phyloP scores from a whole-genome alignment of 2,797 vertebrate species.

The Cichlasoma orientale region DNA sequence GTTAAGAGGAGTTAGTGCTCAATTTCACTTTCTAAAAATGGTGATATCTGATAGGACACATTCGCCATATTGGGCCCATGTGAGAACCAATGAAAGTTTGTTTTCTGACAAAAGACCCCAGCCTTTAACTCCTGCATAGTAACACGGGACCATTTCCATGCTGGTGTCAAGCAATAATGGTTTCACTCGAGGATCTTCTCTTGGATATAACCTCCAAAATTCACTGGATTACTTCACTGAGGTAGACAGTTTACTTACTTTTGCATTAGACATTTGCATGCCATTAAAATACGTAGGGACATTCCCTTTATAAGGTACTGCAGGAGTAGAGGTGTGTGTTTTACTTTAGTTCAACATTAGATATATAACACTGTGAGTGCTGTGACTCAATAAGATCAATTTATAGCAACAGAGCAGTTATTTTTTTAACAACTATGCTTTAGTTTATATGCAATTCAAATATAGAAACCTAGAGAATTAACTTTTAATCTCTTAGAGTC shows the following conservation, averaged over 20 bases:
- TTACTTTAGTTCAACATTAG: slow-evolving; percentile 12
- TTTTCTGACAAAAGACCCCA: slow-evolving; percentile 38
- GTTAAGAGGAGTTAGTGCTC: slow-evolving; percentile 48
- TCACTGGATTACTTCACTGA: slow-evolving; percentile 13
- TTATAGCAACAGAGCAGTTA: slow-evolving; percentile 3
- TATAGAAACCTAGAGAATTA: slow-evolving; percentile 15
- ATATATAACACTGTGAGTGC: background rate
- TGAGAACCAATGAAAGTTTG: slow-evolving; percentile 54
- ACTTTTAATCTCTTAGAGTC: slow-evolving; percentile 13
- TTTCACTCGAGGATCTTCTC: slow-evolving; percentile 2
- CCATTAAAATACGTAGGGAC: background rate
- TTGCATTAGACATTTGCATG: background rate
- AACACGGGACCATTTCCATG: slow-evolving; percentile 1
- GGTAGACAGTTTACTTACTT: slow-evolving; percentile 35
- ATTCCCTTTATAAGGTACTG: slow-evolving; percentile 13
- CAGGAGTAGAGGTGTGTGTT: slow-evolving; percentile 38
- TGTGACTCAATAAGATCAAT: slow-evolving; percentile 24
- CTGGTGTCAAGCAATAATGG: background rate
- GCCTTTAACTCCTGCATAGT: slow-evolving; percentile 1
- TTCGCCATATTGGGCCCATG: slow-evolving; percentile 34
- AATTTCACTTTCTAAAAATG: slow-evolving; percentile 62
- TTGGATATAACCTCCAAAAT: background rate
- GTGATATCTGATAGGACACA: slow-evolving; percentile 67
- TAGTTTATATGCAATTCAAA: slow-evolving; percentile 22
- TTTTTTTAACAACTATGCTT: background rate